Evolutionary conservation across 2,113 vertebrate species (phyloP), one percentile per base, ranked within the genome.

Genomic region (Bambusicola thoracicus): DNA sequence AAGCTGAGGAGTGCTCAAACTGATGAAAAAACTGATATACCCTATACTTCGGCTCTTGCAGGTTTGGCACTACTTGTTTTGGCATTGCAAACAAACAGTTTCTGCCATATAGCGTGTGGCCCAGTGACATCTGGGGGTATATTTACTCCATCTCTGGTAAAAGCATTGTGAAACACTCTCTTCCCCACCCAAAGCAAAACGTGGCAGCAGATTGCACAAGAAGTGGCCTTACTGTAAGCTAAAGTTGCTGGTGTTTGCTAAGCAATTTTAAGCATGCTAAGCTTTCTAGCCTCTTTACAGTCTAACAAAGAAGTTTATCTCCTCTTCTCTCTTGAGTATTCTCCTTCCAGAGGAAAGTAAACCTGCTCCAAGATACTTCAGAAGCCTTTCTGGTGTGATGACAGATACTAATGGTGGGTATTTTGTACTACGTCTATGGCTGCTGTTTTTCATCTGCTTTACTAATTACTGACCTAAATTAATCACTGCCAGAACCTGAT

Each of bases 231-330:
- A 56, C 40, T 81, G n/a, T 85, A 80, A 93, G 41, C 21, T 75
- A 69, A 18, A 81, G 44, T 92, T 85, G 43, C 8, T 32, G n/a
- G 36, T 76, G 15, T 92, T 95, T 93, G 62, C 81, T 79, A 87
- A 87, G 89, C 58, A 92, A 87, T 87, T 92, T 87, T 93, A 92
- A 80, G 70, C 43, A 81, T 17, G 34, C 13, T 92, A 88, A 92
- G 68, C 75, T 93, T 89, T 93, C 89, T 85, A 92, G 59, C 63
- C 46, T 93, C 74, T 82, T 93, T 80, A 48, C 12, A 62, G 19
- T 55, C 41, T 65, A 75, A 67, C 55, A 87, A 87, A 43, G 62
- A 85, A 89, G 72, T 79, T 93, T 34, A 66, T 85, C 80, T 74
- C 67, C 56, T 91, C 76, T 62, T 25, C 29, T 66, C 25, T 56